phyloP scores from a whole-genome alignment of 2,888 invertebrate species.

The Synergus umbraculus region DNA sequence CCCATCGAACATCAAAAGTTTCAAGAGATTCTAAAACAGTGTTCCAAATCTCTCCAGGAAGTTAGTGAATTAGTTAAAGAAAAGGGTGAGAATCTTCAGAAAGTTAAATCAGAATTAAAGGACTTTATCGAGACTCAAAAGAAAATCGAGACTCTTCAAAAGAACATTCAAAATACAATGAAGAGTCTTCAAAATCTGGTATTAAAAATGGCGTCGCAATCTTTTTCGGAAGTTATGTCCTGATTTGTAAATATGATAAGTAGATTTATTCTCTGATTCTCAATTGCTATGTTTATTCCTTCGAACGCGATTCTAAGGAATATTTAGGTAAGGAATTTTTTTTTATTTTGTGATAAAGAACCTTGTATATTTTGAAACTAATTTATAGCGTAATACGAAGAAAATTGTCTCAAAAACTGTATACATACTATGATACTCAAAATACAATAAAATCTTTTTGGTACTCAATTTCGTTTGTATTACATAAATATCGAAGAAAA shows the following conservation, averaged over 20 bases:
- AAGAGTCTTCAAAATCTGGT: slow-evolving; percentile 9
- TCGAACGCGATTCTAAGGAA: neutral
- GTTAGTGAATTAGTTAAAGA: slow-evolving; percentile 1
- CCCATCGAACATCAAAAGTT: neutral
- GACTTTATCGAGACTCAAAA: slow-evolving; percentile 6
- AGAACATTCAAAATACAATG: neutral
- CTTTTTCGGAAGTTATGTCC: slow-evolving; percentile 12
- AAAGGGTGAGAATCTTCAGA: slow-evolving; percentile 19
- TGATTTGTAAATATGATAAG: slow-evolving; percentile 1
- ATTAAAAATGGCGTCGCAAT: slow-evolving; percentile 3
- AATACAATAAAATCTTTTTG: neutral
- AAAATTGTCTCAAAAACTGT: neutral
- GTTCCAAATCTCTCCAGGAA: slow-evolving; percentile 15
- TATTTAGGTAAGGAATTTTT: neutral
- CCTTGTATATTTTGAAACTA: neutral
- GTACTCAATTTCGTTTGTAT: neutral
- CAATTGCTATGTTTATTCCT: neutral
- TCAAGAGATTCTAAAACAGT: slow-evolving; percentile 21
- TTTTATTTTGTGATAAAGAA: slow-evolving; percentile 26
- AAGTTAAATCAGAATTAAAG: slow-evolving; percentile 2
- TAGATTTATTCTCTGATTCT: slow-evolving; percentile 11
- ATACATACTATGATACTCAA: neutral
- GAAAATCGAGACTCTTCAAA: slow-evolving; percentile 28
- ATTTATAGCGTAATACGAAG: neutral
- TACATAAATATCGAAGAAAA: too few relatives aligned